A percentile compares a stretch with the other conserved stretches of the same genome.
Evolutionary conservation across 2,113 vertebrate genomes (phyloP).

Genomic region (Seriola rivoliana): DNA sequence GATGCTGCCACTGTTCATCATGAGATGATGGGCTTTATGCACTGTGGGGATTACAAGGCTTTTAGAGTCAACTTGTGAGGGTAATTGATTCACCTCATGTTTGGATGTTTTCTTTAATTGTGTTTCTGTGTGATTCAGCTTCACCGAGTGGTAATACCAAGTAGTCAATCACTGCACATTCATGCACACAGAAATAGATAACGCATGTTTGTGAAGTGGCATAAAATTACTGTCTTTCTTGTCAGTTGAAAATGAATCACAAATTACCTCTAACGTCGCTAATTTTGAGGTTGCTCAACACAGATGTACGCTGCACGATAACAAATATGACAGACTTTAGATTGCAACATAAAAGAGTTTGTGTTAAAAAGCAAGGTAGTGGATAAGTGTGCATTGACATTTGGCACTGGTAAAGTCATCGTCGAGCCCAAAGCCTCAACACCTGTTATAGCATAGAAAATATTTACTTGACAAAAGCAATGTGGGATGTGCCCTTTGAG

Average conservation of each 20-base stretch:
- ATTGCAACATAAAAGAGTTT: neutral
- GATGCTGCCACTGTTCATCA: conserved; percentile 52
- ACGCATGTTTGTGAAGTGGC: conserved; percentile 39
- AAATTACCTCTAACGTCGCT: conserved; percentile 47
- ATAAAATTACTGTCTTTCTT: conserved; percentile 43
- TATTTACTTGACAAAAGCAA: too few relatives aligned
- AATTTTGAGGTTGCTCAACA: conserved; percentile 31
- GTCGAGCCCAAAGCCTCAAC: too few relatives aligned
- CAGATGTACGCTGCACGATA: conserved; percentile 17
- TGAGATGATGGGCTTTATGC: conserved; percentile 48
- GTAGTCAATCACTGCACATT: conserved; percentile 49
- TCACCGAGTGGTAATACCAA: conserved; percentile 14
- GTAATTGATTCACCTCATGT: conserved; percentile 57
- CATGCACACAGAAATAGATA: conserved; percentile 20
- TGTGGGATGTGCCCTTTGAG: neutral
- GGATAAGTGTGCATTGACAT: neutral
- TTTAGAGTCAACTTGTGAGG: conserved; percentile 41
- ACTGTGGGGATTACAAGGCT: conserved; percentile 49
- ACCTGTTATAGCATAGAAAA: too few relatives aligned
- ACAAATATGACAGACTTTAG: conserved; percentile 5
- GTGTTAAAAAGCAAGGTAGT: neutral
- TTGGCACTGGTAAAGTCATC: neutral
- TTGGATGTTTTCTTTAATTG: conserved; percentile 53
- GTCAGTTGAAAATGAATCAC: conserved; percentile 48
- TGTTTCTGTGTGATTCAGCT: conserved; percentile 37